These are phyloP conservation scores for Artibeus lituratus DNA, from an alignment of 2,797 vertebrate species.

Conservation along the genomic window DNA sequence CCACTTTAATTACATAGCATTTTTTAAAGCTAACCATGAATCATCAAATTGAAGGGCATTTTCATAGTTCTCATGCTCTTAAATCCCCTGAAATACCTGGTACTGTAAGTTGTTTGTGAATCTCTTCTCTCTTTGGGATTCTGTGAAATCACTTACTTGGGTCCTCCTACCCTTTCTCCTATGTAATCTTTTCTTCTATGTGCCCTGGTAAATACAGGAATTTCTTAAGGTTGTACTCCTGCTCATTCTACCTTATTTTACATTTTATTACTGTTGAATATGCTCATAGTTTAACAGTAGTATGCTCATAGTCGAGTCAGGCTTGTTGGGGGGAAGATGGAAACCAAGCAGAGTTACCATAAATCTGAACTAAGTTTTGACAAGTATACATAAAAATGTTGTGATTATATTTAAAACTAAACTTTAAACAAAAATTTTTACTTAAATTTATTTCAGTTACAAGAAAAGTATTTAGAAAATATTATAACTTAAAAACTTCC, in stretches of 20 bases:
- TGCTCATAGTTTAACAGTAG: not conserved
- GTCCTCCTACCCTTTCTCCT: not conserved
- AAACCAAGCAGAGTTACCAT: not conserved
- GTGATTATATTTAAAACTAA: slow-evolving; percentile 21
- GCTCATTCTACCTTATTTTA: slow-evolving; percentile 10
- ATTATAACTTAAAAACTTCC: not conserved
- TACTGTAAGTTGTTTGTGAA: not conserved
- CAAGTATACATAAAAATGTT: not conserved
- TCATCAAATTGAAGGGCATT: not conserved
- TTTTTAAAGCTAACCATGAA: not conserved
- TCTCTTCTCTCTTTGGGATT: not conserved
- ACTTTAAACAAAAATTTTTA: not conserved
- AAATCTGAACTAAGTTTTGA: not conserved
- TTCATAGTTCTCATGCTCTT: not conserved
- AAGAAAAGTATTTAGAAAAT: not conserved
- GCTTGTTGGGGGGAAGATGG: not conserved
- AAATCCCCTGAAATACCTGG: not conserved
- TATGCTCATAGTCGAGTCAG: not conserved
- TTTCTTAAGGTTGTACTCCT: not conserved
- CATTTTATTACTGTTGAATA: slow-evolving; percentile 5
- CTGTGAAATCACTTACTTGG: not conserved
- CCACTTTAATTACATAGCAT: not conserved
- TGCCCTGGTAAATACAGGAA: not conserved
- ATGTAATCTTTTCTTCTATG: not conserved
- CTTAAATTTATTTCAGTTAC: not conserved